Evolutionary conservation across 2,797 vertebrate species (phyloP).

Genomic region (Dendrocincla tyrannina): DNA sequence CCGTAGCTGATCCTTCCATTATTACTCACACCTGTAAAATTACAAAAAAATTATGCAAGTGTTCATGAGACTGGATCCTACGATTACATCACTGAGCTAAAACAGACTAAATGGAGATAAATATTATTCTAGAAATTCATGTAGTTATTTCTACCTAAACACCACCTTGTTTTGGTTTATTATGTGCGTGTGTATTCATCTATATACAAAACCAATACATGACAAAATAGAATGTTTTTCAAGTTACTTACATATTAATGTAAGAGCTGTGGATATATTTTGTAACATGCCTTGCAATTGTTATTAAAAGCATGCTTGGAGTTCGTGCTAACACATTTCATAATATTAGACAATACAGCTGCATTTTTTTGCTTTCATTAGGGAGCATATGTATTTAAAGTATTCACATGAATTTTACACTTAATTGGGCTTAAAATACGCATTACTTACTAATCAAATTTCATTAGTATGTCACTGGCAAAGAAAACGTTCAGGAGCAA

Average conservation of each 20-base stretch:
- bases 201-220: background rate
- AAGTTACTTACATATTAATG: background rate
- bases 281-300: background rate
- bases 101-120: constrained; percentile 9
- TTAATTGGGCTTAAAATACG: constrained; percentile 48
- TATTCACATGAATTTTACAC: constrained; percentile 42
- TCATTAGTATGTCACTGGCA: background rate
- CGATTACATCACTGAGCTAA: constrained; percentile 28
- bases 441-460: constrained; percentile 22
- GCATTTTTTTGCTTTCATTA: background rate
- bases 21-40: constrained; percentile 69
- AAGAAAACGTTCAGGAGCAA: background rate
- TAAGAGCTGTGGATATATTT: background rate
- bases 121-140: constrained; percentile 1
- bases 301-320: constrained; percentile 11
- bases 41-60: constrained; percentile 63
- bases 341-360: background rate
- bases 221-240: background rate
- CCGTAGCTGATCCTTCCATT: constrained; percentile 67
- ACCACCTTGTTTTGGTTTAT: background rate
- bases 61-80: constrained; percentile 36
- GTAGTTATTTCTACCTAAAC: background rate
- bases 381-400: background rate
- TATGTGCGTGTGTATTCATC: background rate
- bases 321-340: background rate